phyloP scores from a whole-genome alignment of 2,113 vertebrate species.

The Tragelaphus imberbis region DNA sequence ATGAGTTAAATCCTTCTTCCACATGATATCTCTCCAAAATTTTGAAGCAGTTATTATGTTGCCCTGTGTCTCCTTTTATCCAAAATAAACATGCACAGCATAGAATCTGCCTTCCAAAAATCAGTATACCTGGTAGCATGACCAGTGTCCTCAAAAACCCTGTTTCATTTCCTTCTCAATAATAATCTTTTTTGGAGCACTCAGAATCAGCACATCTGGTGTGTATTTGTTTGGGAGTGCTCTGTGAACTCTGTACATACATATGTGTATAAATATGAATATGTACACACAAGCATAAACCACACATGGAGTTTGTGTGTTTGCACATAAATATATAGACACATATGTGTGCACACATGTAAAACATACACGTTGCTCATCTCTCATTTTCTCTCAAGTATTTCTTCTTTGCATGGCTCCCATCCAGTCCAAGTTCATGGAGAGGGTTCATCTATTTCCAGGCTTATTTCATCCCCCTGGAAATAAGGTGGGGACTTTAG shows the following conservation, averaged over 20 bases:
- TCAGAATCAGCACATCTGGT: not conserved
- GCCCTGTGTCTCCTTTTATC: not conserved
- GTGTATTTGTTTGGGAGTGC: not conserved
- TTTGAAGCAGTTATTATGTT: not conserved
- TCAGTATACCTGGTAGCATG: not conserved
- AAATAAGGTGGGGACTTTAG: not conserved
- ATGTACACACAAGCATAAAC: not conserved
- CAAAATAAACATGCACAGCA: slow-evolving; percentile 38
- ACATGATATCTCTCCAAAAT: not conserved
- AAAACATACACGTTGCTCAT: not conserved
- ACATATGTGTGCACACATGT: not conserved
- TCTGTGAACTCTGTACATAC: not conserved
- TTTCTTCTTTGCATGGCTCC: not conserved
- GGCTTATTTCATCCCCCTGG: not conserved
- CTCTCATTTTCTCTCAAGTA: not conserved
- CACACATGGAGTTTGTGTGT: not conserved
- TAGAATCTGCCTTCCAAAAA: not conserved
- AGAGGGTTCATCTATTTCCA: not conserved
- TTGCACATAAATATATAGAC: not conserved
- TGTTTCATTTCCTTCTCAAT: not conserved
- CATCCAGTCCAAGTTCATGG: not conserved
- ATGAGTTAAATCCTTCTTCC: slow-evolving; percentile 31
- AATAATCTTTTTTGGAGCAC: not conserved
- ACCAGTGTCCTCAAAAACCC: not conserved
- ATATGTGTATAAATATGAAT: not conserved